Conservation (phyloP, 1,140 invertebrate genomes). For the Diorhabda sublineata region DNA sequence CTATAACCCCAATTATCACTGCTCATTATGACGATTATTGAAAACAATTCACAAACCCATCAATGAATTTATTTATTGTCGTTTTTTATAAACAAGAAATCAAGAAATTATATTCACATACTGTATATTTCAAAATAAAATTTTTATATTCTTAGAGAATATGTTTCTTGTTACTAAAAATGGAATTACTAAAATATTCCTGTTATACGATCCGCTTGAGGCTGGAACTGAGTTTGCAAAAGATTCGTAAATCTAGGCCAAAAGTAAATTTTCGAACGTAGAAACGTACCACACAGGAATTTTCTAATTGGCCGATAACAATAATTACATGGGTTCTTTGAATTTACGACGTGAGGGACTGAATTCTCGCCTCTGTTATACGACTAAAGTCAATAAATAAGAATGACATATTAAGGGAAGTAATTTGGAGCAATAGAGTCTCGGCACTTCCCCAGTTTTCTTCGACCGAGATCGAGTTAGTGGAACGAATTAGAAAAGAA, state of each 20-base stretch:
- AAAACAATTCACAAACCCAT: too few species aligned
- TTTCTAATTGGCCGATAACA: slow-evolving; percentile 15
- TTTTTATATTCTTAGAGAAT: too few species aligned
- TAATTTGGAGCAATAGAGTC: slow-evolving; percentile 18
- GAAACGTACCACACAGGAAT: background rate
- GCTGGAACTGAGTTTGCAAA: background rate
- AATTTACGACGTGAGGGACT: slow-evolving; percentile 14
- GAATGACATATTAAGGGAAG: slow-evolving; percentile 16
- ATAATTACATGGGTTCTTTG: slow-evolving; percentile 12
- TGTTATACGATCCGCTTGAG: too few species aligned
- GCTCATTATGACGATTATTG: too few species aligned
- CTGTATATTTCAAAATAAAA: too few species aligned
- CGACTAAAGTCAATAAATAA: slow-evolving; percentile 19
- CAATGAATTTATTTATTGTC: too few species aligned
- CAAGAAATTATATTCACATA: too few species aligned
- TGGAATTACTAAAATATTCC: too few species aligned
- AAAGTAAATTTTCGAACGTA: background rate
- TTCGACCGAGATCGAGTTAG: slow-evolving; percentile 6
- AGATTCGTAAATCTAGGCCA: background rate
- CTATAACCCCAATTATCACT: too few species aligned
- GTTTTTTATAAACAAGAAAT: too few species aligned
- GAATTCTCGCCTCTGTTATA: slow-evolving; percentile 8
- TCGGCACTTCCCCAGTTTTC: slow-evolving; percentile 9
- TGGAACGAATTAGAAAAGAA: slow-evolving; percentile 8
- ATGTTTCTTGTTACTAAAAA: too few species aligned